phyloP scores from a whole-genome alignment of 2,113 vertebrate genomes.

The Pterocles burchelli region DNA sequence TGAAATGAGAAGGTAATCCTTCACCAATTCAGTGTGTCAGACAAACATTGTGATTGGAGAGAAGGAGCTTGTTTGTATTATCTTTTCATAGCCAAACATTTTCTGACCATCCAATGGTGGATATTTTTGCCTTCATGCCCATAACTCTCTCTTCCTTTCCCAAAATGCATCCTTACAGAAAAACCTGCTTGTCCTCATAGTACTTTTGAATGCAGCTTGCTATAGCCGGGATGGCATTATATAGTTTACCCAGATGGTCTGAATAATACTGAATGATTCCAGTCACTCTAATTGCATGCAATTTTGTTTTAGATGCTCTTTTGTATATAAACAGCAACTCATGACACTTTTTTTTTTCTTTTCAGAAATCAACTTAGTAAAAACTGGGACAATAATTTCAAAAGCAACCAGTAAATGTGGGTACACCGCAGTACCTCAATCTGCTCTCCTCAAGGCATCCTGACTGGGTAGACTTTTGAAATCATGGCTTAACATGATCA shows the following conservation, averaged over 20 bases:
- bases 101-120: background rate
- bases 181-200: background rate
- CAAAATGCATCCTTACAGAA: background rate
- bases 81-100: background rate
- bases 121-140: background rate
- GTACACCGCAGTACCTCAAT: background rate
- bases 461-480: background rate
- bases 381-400: background rate
- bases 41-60: background rate
- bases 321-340: background rate
- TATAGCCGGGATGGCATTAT: background rate
- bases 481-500: background rate
- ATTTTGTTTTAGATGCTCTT: background rate
- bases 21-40: background rate
- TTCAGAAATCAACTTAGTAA: background rate
- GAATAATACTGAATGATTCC: background rate
- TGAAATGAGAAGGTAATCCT: background rate
- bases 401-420: background rate
- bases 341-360: background rate
- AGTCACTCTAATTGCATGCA: background rate
- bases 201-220: background rate
- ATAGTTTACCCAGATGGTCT: conserved; percentile 2
- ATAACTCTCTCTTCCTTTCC: background rate
- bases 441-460: background rate
- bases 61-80: background rate